Base-by-base conservation (phyloP, 2,888 invertebrate genomes). In the Euspilapteryx auroguttella region DNA sequence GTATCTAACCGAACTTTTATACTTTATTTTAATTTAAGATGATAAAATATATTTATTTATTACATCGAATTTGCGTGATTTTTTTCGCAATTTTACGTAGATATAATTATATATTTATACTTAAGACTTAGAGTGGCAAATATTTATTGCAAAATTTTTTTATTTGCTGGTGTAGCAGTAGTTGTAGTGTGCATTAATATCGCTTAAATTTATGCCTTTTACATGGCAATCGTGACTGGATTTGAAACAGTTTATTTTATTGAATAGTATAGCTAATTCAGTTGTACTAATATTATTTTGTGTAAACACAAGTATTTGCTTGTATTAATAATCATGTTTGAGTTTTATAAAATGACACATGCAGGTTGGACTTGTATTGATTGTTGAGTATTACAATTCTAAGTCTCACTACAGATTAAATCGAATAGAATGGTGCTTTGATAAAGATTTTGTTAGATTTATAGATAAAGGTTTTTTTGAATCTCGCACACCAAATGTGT, bases 351-450 rank as follows among this genome's bases (percentile, higher is more conserved):
- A 5, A 17, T 17, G 17, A 17, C 17, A 8, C 17, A 17, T 17
- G 5, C 17, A 17, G 17, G 8, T 17, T 17, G 17, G 8, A 17
- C 5, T 17, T 6, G 17, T 17, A 8, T 17, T 8, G 58, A 65
- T 62, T 69, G 17, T 17, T 8, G 58, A 65, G 63, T 69, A 66
- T 66, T 65, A 55, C 62, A 56, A 24, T 51, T 61, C 59, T 69
- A 63, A 66, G 68, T 73, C 68, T 62, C 55, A 44, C 45, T 63
- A 65, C 63, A 55, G 61, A 32, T 30, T 28, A 59, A 54, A 73
- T 71, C 71, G 75, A 75, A 75, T 73, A 73, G 66, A 73, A 69
- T 69, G 75, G 75, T 75, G 75, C 75, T 75, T 75, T 69, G 68
- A 62, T 47, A 49, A 64, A 28, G 38, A 44, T 64, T 66, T 63